Conservation (phyloP, 53 echinoderm and acorn worm genomes). For the Echinometra lucunter region DNA sequence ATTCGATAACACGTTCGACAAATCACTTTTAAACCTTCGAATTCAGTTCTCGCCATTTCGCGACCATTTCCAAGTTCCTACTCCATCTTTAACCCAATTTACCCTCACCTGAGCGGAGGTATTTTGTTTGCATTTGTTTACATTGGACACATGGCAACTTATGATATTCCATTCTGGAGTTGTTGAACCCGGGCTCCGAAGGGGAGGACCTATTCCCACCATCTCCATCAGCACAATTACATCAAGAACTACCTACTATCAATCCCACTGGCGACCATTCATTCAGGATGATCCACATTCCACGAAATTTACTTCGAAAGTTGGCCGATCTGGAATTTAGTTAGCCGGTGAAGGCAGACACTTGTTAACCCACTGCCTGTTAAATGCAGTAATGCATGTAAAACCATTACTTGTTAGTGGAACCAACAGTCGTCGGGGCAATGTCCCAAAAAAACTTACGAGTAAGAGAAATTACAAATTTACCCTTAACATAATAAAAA, state of each 20-base stretch:
- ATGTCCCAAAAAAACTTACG: too few relatives aligned
- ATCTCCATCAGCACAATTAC: conserved; percentile 45
- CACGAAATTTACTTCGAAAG: conserved; percentile 32
- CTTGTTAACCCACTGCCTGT: not conserved
- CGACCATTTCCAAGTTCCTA: not conserved
- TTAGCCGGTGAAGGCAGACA: not conserved
- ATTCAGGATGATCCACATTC: conserved; percentile 28
- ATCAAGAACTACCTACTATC: conserved; percentile 13
- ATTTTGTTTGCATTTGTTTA: conserved; percentile 59
- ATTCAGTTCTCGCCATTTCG: too few relatives aligned
- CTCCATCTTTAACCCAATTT: conserved; percentile 9
- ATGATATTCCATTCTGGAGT: conserved; percentile 55
- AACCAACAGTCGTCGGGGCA: too few relatives aligned
- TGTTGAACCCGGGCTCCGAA: conserved; percentile 14
- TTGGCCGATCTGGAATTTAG: not conserved
- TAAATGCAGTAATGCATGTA: too few relatives aligned
- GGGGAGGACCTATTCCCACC: conserved; percentile 28
- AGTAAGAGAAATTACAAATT: too few relatives aligned
- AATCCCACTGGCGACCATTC: conserved; percentile 10
- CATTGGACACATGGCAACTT: conserved; percentile 60
- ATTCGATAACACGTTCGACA: not conserved
- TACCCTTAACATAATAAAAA: too few relatives aligned
- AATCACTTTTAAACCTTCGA: not conserved
- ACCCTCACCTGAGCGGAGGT: conserved; percentile 7
- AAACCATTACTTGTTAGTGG: too few relatives aligned